phyloP scores from a whole-genome alignment of 2,113 vertebrate species.

The Pongo pygmaeus region DNA sequence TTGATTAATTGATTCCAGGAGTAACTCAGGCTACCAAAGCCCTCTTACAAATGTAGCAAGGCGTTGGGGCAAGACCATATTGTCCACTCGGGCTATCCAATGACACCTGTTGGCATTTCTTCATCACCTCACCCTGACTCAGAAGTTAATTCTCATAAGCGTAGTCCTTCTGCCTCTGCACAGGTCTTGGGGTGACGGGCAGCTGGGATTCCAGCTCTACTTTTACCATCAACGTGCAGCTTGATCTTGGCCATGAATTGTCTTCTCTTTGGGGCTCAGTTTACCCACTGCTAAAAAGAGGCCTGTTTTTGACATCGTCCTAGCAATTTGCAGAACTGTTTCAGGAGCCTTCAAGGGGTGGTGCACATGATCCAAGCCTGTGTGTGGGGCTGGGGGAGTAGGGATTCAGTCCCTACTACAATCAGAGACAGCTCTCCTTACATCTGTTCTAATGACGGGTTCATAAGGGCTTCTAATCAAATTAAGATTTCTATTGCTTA shows the following conservation, averaged over 20 bases:
- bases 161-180: not conserved
- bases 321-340: not conserved
- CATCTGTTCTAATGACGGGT: not conserved
- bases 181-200: not conserved
- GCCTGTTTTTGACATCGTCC: not conserved
- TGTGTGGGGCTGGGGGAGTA: too few relatives aligned
- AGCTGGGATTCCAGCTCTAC: not conserved
- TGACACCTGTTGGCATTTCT: not conserved
- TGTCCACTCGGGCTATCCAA: not conserved
- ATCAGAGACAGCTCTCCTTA: not conserved
- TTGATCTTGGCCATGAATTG: not conserved
- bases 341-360: not conserved
- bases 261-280: not conserved
- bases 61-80: not conserved
- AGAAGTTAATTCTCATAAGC: not conserved
- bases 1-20: not conserved
- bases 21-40: not conserved
- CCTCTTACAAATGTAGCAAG: not conserved
- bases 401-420: fast-evolving
- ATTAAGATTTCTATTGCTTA: not conserved
- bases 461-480: not conserved
- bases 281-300: not conserved
- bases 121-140: not conserved
- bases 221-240: not conserved
- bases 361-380: not conserved